Evolutionary conservation across 2,797 vertebrate genomes (phyloP), one percentile per base, ranked within the genome.

Genomic region (Telmatherina bonti): DNA sequence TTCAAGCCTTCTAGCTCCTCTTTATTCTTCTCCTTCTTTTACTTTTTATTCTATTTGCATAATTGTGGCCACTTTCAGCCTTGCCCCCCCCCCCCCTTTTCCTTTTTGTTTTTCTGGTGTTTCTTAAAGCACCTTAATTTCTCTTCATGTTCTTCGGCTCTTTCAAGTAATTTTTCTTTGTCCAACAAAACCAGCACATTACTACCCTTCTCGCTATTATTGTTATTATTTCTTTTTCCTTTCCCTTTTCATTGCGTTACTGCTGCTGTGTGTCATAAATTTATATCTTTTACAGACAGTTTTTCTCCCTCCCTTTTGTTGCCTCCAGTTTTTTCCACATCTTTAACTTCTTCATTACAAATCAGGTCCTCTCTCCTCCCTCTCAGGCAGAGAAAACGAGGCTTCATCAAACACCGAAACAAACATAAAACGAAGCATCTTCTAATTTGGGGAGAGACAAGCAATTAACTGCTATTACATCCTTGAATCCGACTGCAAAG

Each of bases 401-500:
- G 70, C 67, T 79, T 62, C 67, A 51, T 70, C 79, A 79, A 61
- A 58, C 7, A 45, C 55, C 59, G 74, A 81, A 87, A 76, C 82
- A 79, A 90, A 90, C 88, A 88, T 85, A 82, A 77, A 86, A 86
- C 67, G 67, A 67, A 35, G 30, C 67, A 80, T 58, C 72, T 86
- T 90, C 82, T 87, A 88, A 92, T 91, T 90, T 87, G 67, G 62
- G 80, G 85, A 78, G 83, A 85, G 84, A 93, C 86, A 83, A 88
- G 83, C 88, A 90, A 92, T 93, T 93, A 93, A 74, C 72, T 76
- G 59, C 81, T 74, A 79, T 89, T 89, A 90, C 91, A 88, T 83
- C 78, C 81, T 82, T 53, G 78, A 81, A 77, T 90, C 59, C 66
- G 65, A 78, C 30, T n/a, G 52, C 81, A 68, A 65, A 85, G 70